Percentiles rank a stretch among this genome's conserved stretches.
Evolutionary conservation across 2,797 vertebrate species (phyloP).

Genomic region (Sebastes jordani): DNA sequence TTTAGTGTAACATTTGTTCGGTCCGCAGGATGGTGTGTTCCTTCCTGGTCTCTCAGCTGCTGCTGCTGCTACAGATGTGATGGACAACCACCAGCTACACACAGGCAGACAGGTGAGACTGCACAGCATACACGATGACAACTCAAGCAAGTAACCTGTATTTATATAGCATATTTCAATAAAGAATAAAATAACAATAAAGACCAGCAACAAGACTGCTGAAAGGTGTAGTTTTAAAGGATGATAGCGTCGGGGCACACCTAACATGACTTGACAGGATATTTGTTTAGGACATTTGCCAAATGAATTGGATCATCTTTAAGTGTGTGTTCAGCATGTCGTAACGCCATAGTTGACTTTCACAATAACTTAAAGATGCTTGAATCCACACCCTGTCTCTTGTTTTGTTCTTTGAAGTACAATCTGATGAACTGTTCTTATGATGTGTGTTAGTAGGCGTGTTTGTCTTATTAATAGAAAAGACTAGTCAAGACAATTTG

Average conservation of each 20-base stretch:
- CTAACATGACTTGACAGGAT: too few relatives aligned
- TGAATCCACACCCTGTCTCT: not conserved
- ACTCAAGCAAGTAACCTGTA: not conserved
- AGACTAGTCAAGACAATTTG: too few relatives aligned
- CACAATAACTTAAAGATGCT: not conserved
- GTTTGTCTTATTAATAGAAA: not conserved
- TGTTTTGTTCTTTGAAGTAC: not conserved
- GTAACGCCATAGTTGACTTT: not conserved
- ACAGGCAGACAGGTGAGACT: slow-evolving; percentile 28
- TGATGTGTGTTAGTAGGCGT: not conserved
- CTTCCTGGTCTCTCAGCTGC: not conserved
- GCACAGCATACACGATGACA: not conserved
- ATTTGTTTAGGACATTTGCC: too few relatives aligned
- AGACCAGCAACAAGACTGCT: too few relatives aligned
- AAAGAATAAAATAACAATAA: too few relatives aligned
- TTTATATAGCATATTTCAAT: too few relatives aligned
- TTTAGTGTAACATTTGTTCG: not conserved
- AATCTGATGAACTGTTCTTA: not conserved
- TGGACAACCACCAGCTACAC: not conserved
- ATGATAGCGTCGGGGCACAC: too few relatives aligned
- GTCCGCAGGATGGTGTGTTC: slow-evolving; percentile 13
- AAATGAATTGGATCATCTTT: not conserved
- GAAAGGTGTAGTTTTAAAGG: too few relatives aligned
- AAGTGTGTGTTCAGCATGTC: not conserved
- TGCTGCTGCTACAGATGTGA: slow-evolving; percentile 7